Evolutionary conservation across 2,888 invertebrate species (phyloP).

Genomic region (Drosophila bunnanda): DNA sequence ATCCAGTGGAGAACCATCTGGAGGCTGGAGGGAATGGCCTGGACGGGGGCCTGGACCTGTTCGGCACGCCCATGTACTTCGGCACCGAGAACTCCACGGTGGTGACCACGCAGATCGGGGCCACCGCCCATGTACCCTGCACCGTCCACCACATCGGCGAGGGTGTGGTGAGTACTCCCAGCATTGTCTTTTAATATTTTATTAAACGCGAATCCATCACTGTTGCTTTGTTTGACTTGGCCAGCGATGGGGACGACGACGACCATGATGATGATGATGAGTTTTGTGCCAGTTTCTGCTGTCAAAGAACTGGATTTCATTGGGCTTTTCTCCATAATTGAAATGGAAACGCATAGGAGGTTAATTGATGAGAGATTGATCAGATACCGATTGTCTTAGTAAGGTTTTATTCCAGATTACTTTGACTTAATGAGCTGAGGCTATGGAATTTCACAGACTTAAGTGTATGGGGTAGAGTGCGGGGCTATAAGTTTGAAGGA

Average conservation of each 20-base stretch:
- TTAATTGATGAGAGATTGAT: conserved; percentile 30
- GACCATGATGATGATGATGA: conserved; percentile 26
- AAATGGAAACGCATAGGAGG: conserved; percentile 30
- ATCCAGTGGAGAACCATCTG: conserved; percentile 63
- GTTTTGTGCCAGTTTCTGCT: conserved; percentile 23
- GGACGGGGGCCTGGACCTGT: conserved; percentile 81
- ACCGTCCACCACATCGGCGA: conserved; percentile 94
- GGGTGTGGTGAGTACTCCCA: conserved; percentile 90
- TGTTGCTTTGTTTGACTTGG: conserved; percentile 62
- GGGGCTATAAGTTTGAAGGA: background rate
- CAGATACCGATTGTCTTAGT: background rate
- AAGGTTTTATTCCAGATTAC: conserved; percentile 6
- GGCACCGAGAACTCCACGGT: conserved; percentile 93
- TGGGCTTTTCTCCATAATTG: conserved; percentile 28
- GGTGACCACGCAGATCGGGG: conserved; percentile 93
- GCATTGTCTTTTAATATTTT: conserved; percentile 69
- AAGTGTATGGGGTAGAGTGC: background rate
- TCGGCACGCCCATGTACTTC: conserved; percentile 90
- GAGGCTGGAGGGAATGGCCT: conserved; percentile 58
- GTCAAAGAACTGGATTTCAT: conserved; percentile 8
- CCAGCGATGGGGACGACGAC: background rate
- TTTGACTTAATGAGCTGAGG: background rate
- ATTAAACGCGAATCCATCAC: conserved; percentile 73
- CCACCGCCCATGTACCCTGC: conserved; percentile 93
- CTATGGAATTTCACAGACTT: background rate